Percentiles rank a stretch among this genome's conserved stretches.
Conservation (phyloP, 2,797 vertebrate species). For the Sebastes miniatus region DNA sequence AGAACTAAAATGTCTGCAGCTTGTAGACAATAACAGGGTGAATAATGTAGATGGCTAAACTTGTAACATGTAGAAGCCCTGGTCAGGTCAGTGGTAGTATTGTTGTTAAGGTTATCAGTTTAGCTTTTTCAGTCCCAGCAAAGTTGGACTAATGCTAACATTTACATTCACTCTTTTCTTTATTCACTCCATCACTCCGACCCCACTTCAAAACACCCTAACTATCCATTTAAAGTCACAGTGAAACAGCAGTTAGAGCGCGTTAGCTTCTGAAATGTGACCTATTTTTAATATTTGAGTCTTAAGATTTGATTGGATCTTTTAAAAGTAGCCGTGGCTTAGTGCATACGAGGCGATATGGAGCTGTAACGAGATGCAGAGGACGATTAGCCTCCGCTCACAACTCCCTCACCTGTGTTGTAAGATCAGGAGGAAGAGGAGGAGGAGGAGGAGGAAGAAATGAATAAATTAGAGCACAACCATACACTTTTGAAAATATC, state of each 20-base stretch:
- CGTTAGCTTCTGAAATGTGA: neutral
- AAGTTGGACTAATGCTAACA: neutral
- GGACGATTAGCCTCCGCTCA: neutral
- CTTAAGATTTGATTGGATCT: neutral
- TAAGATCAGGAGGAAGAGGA: neutral
- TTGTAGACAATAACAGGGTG: no score
- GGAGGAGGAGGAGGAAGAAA: neutral
- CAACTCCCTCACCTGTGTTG: neutral
- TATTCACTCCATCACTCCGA: no score
- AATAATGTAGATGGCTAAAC: accelerated
- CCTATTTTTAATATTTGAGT: neutral
- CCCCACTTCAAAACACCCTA: no score
- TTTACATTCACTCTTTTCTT: neutral
- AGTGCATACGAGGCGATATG: neutral
- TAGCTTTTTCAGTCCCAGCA: neutral
- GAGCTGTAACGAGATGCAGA: neutral
- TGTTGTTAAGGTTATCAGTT: neutral
- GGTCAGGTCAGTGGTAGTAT: no score
- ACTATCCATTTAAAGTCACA: neutral
- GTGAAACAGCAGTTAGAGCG: neutral
- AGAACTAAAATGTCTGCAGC: no score
- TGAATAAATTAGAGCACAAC: neutral
- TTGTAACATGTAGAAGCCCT: no score
- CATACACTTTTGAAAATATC: neutral
- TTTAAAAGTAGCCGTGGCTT: neutral